A percentile compares a stretch with the other conserved stretches of the same genome.
These are phyloP conservation scores for Orbicella faveolata DNA, from an alignment of 64 coral and sea anemone species.

Conservation along the genomic window DNA sequence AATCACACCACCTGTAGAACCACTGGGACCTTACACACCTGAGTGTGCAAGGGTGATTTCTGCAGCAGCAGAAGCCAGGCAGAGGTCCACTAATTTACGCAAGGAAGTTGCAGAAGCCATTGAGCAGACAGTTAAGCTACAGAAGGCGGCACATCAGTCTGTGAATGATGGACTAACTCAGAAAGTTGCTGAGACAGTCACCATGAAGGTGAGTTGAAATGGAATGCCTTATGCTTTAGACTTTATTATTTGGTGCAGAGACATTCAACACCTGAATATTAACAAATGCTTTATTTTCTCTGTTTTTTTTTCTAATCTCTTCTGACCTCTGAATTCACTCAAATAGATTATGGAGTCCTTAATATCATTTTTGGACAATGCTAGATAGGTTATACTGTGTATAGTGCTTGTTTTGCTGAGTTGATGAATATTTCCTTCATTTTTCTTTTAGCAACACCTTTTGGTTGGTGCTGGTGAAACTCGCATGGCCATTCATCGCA, in stretches of 20 bases:
- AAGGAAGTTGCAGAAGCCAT: slow-evolving; percentile 92
- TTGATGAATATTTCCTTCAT: not conserved
- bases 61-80: slow-evolving; percentile 73
- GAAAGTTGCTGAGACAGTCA: slow-evolving; percentile 95
- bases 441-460: slow-evolving; percentile 87
- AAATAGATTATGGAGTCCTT: no score
- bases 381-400: no score
- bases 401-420: no score
- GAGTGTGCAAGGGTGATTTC: slow-evolving; percentile 91
- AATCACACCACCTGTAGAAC: slow-evolving; percentile 75
- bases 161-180: slow-evolving; percentile 98
- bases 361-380: no score
- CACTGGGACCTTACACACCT: slow-evolving; percentile 97
- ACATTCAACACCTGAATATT: no score
- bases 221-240: not conserved
- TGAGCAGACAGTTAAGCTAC: slow-evolving; percentile 89
- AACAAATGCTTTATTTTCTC: no score
- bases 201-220: slow-evolving; percentile 75
- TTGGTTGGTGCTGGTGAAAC: slow-evolving; percentile 93
- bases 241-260: no score
- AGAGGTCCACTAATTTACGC: slow-evolving; percentile 73
- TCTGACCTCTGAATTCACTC: no score
- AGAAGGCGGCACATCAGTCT: slow-evolving; percentile 91
- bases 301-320: no score
- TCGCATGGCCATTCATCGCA: slow-evolving; percentile 90